Evolutionary conservation across 2,888 invertebrate species (phyloP), one percentile per base, ranked within the genome.

Genomic region (Minunthozetes semirufus): DNA sequence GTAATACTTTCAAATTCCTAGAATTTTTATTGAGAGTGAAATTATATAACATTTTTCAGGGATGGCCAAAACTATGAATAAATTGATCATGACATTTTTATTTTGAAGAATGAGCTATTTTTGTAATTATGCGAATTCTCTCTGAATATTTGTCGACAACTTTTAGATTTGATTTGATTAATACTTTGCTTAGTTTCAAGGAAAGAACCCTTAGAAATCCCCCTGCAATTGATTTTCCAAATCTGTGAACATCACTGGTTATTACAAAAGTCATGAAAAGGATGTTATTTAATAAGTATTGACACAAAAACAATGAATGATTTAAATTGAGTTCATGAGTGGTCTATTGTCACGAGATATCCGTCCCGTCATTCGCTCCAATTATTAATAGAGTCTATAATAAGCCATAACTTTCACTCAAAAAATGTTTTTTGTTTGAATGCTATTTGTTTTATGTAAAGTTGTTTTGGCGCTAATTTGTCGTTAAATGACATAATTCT

Each of bases 271-370:
- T 27, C 11, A 15, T 59, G 27, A 15, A 56, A 56, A 56, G 56
- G 22, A 56, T 56, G 56, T 56, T 56, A 56, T 56, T 22, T 56
- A 56, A 22, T 56, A 22, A 53, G 5, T 25, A 59, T 29, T 59
- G 59, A 59, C 59, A 59, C 29, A 59, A 27, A 59, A 59, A 59
- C 59, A 59, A 19, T 56, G 56, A 56, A 59, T 66, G 33, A 19
- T 33, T 19, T 66, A n/a, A 38, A 17, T 29, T 29, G 33, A 66
- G 63, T 66, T 66, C 63, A 66, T 66, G 33, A n/a, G 38, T 66
- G 63, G 13, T n/a, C 63, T 66, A 22, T 11, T 38, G 29, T 66
- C 63, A 66, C 63, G 63, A 66, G 63, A 33, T 38, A 38, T 66
- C 15, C 19, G 27, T 11, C 27, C 15, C 29, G 17, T 59, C 27